phyloP scores from a whole-genome alignment of 2,888 invertebrate species.

The Lasioglossum oenotherae region DNA sequence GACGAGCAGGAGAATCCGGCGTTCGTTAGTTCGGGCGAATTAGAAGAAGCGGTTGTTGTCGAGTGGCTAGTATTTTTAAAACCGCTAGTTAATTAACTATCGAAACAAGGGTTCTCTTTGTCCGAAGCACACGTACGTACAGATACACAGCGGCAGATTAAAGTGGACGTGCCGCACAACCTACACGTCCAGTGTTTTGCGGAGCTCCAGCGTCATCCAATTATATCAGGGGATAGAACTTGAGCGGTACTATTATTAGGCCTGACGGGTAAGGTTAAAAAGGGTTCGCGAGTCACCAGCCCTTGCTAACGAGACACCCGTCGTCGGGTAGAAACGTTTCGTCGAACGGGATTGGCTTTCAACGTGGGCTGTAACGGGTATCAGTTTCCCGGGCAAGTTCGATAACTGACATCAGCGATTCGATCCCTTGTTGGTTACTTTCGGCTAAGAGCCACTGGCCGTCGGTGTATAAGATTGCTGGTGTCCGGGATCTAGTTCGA shows the following conservation, averaged over 20 bases:
- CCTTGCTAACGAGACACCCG: conserved; percentile 56
- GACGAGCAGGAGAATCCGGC: background rate
- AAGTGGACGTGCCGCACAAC: background rate
- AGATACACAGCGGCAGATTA: background rate
- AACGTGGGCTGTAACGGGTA: conserved; percentile 24
- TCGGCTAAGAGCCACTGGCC: conserved; percentile 20
- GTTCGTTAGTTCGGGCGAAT: background rate
- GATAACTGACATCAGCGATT: conserved; percentile 59
- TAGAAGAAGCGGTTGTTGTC: background rate
- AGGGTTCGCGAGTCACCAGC: conserved; percentile 7
- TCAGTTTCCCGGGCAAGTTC: conserved; percentile 41
- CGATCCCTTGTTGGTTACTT: conserved; percentile 49
- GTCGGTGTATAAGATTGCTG: conserved; percentile 34
- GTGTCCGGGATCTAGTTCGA: conserved; percentile 27
- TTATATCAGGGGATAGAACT: conserved; percentile 47
- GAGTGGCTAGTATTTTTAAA: background rate
- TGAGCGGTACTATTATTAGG: conserved; percentile 43
- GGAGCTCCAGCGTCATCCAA: conserved; percentile 47
- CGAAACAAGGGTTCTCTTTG: conserved; percentile 12
- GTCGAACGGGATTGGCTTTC: conserved; percentile 15
- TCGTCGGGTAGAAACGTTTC: conserved; percentile 15
- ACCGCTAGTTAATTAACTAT: conserved; percentile 3
- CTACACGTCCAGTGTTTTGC: conserved; percentile 33
- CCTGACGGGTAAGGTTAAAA: conserved; percentile 11
- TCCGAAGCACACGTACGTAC: background rate